Base-by-base conservation (phyloP, 2,113 vertebrate species). In the Corythornis cristatus region DNA sequence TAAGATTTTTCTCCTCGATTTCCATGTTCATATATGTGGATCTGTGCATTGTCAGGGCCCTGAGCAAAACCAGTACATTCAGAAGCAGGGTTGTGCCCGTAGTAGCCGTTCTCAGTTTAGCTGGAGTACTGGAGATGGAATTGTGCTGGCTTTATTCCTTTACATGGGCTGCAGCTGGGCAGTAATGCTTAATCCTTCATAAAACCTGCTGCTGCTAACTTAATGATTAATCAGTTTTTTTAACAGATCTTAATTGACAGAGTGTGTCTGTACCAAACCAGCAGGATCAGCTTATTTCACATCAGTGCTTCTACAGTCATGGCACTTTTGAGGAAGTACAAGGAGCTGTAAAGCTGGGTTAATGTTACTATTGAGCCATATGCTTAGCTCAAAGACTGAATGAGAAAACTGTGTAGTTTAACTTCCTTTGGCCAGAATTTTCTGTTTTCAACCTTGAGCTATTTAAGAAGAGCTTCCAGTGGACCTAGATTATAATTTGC, bases 51-150 rank as follows among this genome's bases (percentile, higher is more conserved):
- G 37, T 11, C 72, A 87, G 56, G 35, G 29, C 42, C 29, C 11
- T 25, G 35, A 71, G 43, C 37, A 37, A 37, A 37, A 37, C 37
- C 5, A 26, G 37, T 37, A 37, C 37, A 37, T 37, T 37, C 37
- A 37, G 73, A 62, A 75, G 18, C 56, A 33, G 40, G 22, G 12
- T 6, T 58, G 67, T 21, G 19, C 11, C 2, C 18, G 5, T 22
- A 33, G 22, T 31, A n/a, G 45, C 37, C 28, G 4, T 37, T 50
- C 56, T 43, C 1, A 0, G 31, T 67, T 68, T 68, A 74, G 60
- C 54, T 0, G 1, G 23, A 25, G 13, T 25, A 6, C 45, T 65
- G 0, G 1, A 53, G 50, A 13, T 21, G 25, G 33, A 65, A 16
- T 61, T 54, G 19, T 29, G 40, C 23, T 75, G 29, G 31, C 29